These are phyloP conservation scores for Probosciger aterrimus DNA, from an alignment of 2,113 vertebrate genomes.

Conservation along the genomic window DNA sequence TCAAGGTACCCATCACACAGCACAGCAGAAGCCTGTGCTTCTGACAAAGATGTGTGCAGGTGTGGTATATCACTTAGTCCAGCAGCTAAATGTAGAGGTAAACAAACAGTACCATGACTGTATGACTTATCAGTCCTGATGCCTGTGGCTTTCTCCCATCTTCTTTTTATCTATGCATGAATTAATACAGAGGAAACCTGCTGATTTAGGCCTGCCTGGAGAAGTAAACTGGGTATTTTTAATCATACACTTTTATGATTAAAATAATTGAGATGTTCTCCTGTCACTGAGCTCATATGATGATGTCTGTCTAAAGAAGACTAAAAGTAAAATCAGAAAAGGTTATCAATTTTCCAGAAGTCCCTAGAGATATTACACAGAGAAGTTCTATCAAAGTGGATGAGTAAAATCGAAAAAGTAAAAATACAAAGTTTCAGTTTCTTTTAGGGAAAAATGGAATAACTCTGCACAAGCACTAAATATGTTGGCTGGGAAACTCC, in stretches of 20 bases:
- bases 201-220: background rate
- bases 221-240: background rate
- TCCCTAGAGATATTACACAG: background rate
- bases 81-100: background rate
- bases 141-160: background rate
- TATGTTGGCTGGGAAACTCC: background rate
- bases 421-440: background rate
- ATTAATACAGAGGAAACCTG: background rate
- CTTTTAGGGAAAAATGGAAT: background rate
- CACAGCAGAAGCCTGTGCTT: background rate
- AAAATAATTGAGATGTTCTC: background rate
- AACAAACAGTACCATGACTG: background rate
- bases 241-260: background rate
- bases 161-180: background rate
- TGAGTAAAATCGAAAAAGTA: background rate
- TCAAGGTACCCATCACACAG: background rate
- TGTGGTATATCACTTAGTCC: background rate
- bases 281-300: background rate
- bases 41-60: background rate
- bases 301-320: background rate
- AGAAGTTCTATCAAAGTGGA: background rate
- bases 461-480: background rate
- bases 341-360: fast-evolving
- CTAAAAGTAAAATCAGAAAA: background rate
- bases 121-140: background rate